Evolutionary conservation across 2,888 invertebrate species (phyloP).

Genomic region (Leptinotarsa peninsularis): DNA sequence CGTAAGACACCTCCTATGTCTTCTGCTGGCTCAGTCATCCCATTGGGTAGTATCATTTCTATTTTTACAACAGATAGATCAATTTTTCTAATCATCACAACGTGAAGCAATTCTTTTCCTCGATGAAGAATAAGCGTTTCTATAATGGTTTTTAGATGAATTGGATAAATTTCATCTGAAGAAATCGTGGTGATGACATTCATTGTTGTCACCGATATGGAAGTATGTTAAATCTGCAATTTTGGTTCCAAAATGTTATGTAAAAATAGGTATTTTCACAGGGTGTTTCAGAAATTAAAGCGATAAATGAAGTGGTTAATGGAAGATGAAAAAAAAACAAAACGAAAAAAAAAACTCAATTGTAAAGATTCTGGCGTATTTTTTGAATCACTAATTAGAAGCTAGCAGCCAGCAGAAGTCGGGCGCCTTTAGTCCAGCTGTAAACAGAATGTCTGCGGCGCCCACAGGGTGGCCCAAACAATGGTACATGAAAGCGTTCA

Average conservation of each 20-base stretch:
- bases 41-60: slow-evolving; percentile 33
- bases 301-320: not conserved
- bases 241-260: not conserved
- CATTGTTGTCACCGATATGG: not conserved
- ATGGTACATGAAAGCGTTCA: not conserved
- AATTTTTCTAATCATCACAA: slow-evolving; percentile 18
- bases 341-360: too few relatives aligned
- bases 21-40: not conserved
- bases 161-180: not conserved
- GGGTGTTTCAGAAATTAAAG: not conserved
- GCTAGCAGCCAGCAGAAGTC: not conserved
- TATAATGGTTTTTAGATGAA: not conserved
- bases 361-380: too few relatives aligned
- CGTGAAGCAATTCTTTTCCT: slow-evolving; percentile 30
- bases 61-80: slow-evolving; percentile 17
- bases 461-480: not conserved
- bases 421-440: not conserved
- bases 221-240: too few relatives aligned
- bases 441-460: not conserved
- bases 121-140: slow-evolving; percentile 27
- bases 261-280: not conserved
- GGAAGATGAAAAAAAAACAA: not conserved
- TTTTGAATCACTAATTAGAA: not conserved
- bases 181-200: not conserved
- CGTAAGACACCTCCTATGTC: slow-evolving; percentile 29